Evolutionary conservation across 2,888 invertebrate species (phyloP), one percentile per base, ranked within the genome.

Genomic region (Tenthredo distinguenda): DNA sequence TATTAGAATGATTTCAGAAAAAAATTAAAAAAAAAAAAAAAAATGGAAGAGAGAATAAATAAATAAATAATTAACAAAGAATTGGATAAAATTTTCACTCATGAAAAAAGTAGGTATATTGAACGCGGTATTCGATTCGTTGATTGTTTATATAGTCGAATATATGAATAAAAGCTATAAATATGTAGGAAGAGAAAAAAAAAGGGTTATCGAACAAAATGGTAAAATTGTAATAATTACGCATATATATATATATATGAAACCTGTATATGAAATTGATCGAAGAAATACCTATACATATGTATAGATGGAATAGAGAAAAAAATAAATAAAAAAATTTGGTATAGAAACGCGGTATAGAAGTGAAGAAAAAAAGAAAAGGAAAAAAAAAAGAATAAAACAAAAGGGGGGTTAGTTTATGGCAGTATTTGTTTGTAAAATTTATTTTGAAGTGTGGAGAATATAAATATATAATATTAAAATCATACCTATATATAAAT

Each of bases 401-500:
- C n/a, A 43, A 9, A 37, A 43, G 26, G 34, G 31, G 31, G 5
- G 34, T 77, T 77, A 77, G 34, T 77, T 77, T 77, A 55, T 77
- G 77, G 77, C 77, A 77, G 77, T 77, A 77, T 77, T 72, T 4
- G 31, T 50, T 77, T 77, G 43, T 72, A 40, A 40, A 40, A n/a
- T 72, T 76, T 26, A 21, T 26, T 76, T 47, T 21, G 2, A 40
- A 37, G 34, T 18, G 37, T 71, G 71, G 15, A 37, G 18, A 71
- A 71, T 26, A 37, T 12, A 47, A 15, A 34, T 55, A 34, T 55
- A 55, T n/a, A n/a, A 55, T n/a, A 55, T 55, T 47, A n/a, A 55
- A n/a, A 55, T 55, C 18, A 47, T 65, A 21, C 4, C 0, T 26
- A 26, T 18, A 15, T 47, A 47, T 47, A 15, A 47, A 47, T 47